These are phyloP conservation scores for Frankliniella intonsa DNA, from an alignment of 2,888 invertebrate species.

Conservation along the genomic window DNA sequence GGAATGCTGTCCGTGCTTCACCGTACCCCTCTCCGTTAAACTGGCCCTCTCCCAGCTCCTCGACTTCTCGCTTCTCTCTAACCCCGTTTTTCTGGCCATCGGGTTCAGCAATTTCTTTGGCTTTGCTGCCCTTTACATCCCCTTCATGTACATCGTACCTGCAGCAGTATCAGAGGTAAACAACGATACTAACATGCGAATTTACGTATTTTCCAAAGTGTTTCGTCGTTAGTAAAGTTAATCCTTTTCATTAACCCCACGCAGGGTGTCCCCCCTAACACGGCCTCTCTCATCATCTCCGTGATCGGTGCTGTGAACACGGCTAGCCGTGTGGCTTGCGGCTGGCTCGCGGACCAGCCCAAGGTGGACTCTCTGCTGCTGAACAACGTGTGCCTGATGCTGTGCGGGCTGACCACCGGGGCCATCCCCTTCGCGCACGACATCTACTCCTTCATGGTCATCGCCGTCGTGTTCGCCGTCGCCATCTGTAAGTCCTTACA, in stretches of 20 bases:
- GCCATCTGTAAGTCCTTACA: slow-evolving; percentile 71
- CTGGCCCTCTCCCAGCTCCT: slow-evolving; percentile 80
- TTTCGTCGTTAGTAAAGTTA: no score
- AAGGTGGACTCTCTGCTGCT: slow-evolving; percentile 87
- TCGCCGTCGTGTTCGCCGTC: slow-evolving; percentile 84
- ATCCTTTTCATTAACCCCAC: no score
- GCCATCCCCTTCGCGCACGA: slow-evolving; percentile 75
- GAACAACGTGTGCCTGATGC: slow-evolving; percentile 86
- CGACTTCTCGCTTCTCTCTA: slow-evolving; percentile 77
- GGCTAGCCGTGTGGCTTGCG: slow-evolving; percentile 82
- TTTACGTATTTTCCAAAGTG: no score
- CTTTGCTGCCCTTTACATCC: slow-evolving; percentile 93
- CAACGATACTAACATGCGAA: no score
- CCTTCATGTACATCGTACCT: slow-evolving; percentile 88
- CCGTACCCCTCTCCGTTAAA: slow-evolving; percentile 71
- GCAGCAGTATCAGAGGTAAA: slow-evolving; percentile 51
- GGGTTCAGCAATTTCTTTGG: slow-evolving; percentile 91
- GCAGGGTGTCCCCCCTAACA: slow-evolving; percentile 64
- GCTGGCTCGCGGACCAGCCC: slow-evolving; percentile 86
- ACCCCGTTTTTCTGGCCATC: slow-evolving; percentile 84
- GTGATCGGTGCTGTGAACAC: slow-evolving; percentile 93
- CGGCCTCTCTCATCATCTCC: slow-evolving; percentile 71
- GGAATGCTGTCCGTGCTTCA: slow-evolving; percentile 73
- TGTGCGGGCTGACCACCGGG: slow-evolving; percentile 81
- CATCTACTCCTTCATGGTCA: slow-evolving; percentile 70